Percentiles rank a stretch among this genome's conserved stretches.
phyloP scores from a whole-genome alignment of 2,888 invertebrate genomes.

The Magallana nippona region DNA sequence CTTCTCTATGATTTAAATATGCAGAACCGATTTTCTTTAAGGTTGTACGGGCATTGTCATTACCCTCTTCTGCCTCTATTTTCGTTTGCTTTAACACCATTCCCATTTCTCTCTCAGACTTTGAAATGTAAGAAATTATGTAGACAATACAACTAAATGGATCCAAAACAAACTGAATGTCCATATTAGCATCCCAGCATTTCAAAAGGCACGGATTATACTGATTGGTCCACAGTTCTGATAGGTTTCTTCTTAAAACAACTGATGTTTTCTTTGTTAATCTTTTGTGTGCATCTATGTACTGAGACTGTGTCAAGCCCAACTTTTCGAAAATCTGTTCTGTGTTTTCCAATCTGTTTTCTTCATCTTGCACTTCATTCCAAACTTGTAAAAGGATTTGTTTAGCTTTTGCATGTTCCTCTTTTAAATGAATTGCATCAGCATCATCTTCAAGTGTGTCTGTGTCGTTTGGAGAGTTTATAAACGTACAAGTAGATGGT shows the following conservation, averaged over 20 bases:
- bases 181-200: conserved; percentile 37
- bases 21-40: conserved; percentile 43
- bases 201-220: conserved; percentile 35
- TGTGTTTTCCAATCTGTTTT: background rate
- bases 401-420: too few species aligned
- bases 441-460: too few species aligned
- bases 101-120: conserved; percentile 25
- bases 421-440: too few species aligned
- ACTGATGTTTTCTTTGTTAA: background rate
- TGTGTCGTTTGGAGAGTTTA: conserved; percentile 43
- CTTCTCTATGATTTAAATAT: conserved; percentile 50
- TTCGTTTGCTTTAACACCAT: conserved; percentile 15
- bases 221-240: conserved; percentile 42
- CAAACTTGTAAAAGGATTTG: too few species aligned
- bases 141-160: conserved; percentile 43
- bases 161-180: conserved; percentile 42
- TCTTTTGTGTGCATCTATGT: background rate
- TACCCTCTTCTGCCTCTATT: conserved; percentile 38
- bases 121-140: conserved; percentile 38
- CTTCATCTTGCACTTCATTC: background rate
- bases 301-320: background rate
- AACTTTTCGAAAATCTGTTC: too few species aligned
- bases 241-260: background rate
- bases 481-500: too few species aligned
- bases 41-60: conserved; percentile 34